Evolutionary conservation across 2,888 invertebrate genomes (phyloP).

Genomic region (Listrodromus nycthemerus): DNA sequence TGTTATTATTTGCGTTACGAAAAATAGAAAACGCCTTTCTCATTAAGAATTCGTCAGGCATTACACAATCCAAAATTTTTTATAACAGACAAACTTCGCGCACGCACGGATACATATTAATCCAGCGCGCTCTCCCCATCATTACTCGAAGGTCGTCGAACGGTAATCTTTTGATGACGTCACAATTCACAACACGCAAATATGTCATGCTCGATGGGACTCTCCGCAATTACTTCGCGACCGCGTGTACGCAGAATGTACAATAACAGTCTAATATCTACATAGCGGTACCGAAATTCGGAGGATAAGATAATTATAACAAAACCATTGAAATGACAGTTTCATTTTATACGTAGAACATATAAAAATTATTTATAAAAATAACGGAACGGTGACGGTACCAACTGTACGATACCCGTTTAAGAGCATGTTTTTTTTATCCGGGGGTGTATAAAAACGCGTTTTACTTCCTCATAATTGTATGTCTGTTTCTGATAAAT

Average conservation of each 20-base stretch:
- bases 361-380: too few species aligned
- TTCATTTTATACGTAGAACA: too few species aligned
- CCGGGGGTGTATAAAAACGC: not conserved
- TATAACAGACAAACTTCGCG: not conserved
- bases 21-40: not conserved
- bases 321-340: not conserved
- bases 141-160: conserved; percentile 11
- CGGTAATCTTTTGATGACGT: conserved; percentile 21
- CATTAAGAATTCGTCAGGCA: not conserved
- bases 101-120: not conserved
- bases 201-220: not conserved
- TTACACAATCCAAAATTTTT: not conserved
- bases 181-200: not conserved
- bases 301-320: not conserved
- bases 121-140: not conserved
- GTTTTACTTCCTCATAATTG: not conserved
- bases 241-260: not conserved
- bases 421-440: too few species aligned
- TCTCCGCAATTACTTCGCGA: not conserved
- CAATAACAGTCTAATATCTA: not conserved
- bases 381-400: too few species aligned
- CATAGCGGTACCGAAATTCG: not conserved
- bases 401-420: too few species aligned
- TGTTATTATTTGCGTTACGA: not conserved
- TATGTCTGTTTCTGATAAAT: not conserved